phyloP scores from a whole-genome alignment of 2,797 vertebrate genomes.

The Eulemur rubriventer region DNA sequence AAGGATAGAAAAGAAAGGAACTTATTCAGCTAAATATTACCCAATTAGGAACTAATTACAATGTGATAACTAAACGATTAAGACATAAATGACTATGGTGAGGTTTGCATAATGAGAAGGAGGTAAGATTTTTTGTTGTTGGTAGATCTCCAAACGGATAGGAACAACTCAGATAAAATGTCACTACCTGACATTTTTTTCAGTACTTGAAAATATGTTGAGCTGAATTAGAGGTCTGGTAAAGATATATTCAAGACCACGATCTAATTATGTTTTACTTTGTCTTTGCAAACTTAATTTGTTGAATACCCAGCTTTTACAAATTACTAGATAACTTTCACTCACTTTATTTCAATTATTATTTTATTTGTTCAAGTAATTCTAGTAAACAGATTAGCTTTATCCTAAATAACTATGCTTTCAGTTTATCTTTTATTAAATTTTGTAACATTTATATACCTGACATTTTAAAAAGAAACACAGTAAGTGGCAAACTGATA shows the following conservation, averaged over 20 bases:
- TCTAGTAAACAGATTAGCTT: conserved; percentile 46
- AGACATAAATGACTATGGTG: conserved; percentile 1
- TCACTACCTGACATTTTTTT: background rate
- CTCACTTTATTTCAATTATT: conserved; percentile 64
- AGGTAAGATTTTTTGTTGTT: background rate
- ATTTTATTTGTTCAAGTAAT: conserved; percentile 29
- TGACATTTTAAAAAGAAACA: background rate
- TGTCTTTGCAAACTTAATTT: conserved; percentile 76
- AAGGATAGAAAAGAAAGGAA: background rate
- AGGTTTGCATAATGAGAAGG: background rate
- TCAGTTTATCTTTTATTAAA: background rate
- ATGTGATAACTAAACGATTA: background rate
- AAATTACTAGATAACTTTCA: conserved; percentile 61
- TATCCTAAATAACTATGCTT: background rate
- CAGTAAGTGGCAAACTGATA: background rate
- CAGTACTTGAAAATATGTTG: background rate
- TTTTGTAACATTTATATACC: background rate
- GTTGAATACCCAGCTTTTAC: conserved; percentile 71
- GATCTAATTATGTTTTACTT: conserved; percentile 72
- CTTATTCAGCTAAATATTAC: conserved; percentile 12
- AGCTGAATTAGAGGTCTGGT: background rate
- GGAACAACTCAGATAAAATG: background rate
- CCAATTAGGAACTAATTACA: conserved; percentile 25
- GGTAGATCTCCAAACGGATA: background rate
- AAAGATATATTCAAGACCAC: background rate